phyloP scores from a whole-genome alignment of 2,113 vertebrate genomes.

The Colaptes auratus region DNA sequence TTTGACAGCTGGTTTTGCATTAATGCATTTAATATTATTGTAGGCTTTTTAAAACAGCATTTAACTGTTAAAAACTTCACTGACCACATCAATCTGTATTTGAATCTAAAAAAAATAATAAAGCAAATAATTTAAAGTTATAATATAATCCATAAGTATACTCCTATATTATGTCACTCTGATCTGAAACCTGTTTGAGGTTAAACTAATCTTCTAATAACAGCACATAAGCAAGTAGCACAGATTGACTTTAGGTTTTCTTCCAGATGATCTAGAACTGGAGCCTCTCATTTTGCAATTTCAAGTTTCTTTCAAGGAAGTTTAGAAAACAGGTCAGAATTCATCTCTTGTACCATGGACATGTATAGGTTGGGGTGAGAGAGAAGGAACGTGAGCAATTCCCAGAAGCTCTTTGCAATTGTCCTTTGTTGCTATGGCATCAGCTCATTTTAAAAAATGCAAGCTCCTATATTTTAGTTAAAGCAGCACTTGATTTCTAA shows the following conservation, averaged over 20 bases:
- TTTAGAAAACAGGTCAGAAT: background rate
- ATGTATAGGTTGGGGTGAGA: background rate
- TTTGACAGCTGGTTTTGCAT: background rate
- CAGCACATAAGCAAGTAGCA: background rate
- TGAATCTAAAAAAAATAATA: background rate
- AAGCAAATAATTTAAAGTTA: background rate
- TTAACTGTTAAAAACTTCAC: background rate
- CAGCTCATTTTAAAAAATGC: background rate
- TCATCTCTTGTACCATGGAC: background rate
- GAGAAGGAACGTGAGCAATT: background rate
- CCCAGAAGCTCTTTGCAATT: background rate
- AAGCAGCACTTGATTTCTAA: background rate
- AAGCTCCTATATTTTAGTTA: background rate
- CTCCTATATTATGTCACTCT: background rate
- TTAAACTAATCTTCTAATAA: background rate
- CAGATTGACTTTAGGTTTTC: background rate
- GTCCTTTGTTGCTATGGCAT: slow-evolving; percentile 25
- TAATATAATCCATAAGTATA: background rate
- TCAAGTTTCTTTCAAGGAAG: background rate
- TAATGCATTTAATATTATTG: background rate
- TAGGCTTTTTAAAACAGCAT: background rate
- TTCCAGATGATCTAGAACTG: background rate
- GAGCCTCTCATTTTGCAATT: background rate
- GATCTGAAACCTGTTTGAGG: background rate
- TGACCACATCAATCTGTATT: background rate